Evolutionary conservation across 2,797 vertebrate species (phyloP), one percentile per base, ranked within the genome.

Genomic region (Bradypodion pumilum): DNA sequence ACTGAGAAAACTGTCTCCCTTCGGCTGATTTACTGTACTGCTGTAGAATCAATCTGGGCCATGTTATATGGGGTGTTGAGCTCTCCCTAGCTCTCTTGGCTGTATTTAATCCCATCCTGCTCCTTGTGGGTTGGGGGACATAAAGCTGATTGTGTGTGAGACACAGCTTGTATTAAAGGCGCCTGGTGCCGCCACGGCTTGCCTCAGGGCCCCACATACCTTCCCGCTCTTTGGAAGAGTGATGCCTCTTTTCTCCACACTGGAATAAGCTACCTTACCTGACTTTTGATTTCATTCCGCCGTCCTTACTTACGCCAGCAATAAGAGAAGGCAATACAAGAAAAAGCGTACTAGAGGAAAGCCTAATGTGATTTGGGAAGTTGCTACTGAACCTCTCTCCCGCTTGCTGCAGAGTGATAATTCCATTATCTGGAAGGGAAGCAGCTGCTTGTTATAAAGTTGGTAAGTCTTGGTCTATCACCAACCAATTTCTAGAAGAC

Each of bases 31-130:
- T 63, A 88, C 2, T 15, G 59, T 1, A 70, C 35, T 29, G 66
- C 72, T 82, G 86, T n/a, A 62, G 82, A 88, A 82, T 32, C 82
- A 85, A 87, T 83, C 37, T 59, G 69, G 83, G 87, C 62, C 76
- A 89, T 88, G 81, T 52, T 81, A 80, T 2, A 9, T 13, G 25
- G 25, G 1, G 35, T 84, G 83, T 72, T 84, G 68, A 74, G 78
- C 85, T 87, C 63, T 44, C 69, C 59, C 74, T 73, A 59, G 46
- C n/a, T 52, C 60, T 9, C n/a, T 4, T 0, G n/a, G 2, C 6
- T 0, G 0, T 7, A 78, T 72, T 83, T 88, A 84, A 86, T 81
- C 76, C 73, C 78, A 32, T 74, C 60, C 88, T 12, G 5, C 65
- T n/a, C 68, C 68, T 72, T 84, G 46, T n/a, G n/a, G n/a, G n/a